These are phyloP conservation scores for Acleris emargana DNA, from an alignment of 2,888 invertebrate genomes.

Conservation along the genomic window DNA sequence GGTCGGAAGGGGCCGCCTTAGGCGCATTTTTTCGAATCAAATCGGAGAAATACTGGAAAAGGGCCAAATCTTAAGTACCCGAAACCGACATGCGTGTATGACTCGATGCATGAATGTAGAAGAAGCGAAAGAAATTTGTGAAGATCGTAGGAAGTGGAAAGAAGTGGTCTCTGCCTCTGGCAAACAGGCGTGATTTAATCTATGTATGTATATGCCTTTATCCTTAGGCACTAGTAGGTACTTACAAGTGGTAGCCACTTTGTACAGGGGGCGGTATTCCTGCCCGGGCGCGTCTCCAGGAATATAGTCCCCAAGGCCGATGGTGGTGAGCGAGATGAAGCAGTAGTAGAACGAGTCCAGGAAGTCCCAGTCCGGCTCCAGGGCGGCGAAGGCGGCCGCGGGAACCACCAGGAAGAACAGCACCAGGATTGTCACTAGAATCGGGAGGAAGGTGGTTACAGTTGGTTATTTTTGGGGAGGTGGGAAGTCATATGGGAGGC, in stretches of 20 bases:
- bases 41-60: no score
- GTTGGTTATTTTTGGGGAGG: neutral
- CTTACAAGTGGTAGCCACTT: slow-evolving; percentile 91
- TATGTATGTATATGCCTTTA: no score
- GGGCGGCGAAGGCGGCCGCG: slow-evolving; percentile 87
- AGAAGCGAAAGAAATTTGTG: no score
- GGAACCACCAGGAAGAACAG: slow-evolving; percentile 89
- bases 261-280: slow-evolving; percentile 91
- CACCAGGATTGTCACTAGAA: slow-evolving; percentile 81
- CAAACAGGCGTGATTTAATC: no score
- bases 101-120: no score
- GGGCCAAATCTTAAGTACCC: no score
- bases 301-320: slow-evolving; percentile 95
- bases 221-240: slow-evolving; percentile 40
- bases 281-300: slow-evolving; percentile 92
- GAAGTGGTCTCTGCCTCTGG: no score
- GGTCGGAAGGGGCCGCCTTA: no score
- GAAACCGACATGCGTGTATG: no score
- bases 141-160: no score
- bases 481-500: no score
- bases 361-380: slow-evolving; percentile 93
- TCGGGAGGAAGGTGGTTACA: neutral
- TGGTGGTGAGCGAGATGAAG: slow-evolving; percentile 95
- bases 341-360: slow-evolving; percentile 95
- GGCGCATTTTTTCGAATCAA: no score